Conservation (phyloP, 2,797 vertebrate genomes). For the Pseudochaenichthys georgianus region DNA sequence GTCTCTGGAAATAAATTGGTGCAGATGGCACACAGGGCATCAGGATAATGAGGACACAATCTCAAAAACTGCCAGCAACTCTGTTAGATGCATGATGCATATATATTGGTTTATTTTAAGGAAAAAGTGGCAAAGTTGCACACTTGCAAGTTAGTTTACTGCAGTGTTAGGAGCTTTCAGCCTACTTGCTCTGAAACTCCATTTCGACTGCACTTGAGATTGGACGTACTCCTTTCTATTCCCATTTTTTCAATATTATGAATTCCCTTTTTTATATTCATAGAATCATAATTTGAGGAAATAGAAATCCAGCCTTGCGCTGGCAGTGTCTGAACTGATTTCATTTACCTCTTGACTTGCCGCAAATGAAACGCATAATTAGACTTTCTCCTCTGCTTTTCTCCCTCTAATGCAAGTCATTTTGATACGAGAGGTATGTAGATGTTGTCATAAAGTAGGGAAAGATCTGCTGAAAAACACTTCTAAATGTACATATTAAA, state of each 20-base stretch:
- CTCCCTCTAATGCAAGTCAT: not conserved
- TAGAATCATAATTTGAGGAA: constrained; percentile 35
- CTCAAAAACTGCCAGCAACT: not conserved
- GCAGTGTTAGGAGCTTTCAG: constrained; percentile 31
- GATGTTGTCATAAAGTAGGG: not conserved
- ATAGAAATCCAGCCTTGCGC: not conserved
- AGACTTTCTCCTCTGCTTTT: constrained; percentile 1
- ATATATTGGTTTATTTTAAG: constrained; percentile 24
- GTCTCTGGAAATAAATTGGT: constrained; percentile 24
- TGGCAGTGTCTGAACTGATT: constrained; percentile 15
- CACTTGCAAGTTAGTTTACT: constrained; percentile 32
- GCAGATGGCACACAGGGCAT: constrained; percentile 27
- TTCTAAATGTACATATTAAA: not conserved
- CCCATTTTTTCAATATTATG: constrained; percentile 26
- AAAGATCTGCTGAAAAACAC: not conserved
- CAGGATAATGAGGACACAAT: constrained; percentile 51
- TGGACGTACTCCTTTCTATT: constrained; percentile 23
- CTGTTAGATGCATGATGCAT: not conserved
- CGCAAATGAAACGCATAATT: not conserved
- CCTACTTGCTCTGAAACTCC: constrained; percentile 18
- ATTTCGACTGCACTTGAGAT: constrained; percentile 48
- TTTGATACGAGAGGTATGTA: not conserved
- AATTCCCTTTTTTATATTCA: constrained; percentile 44
- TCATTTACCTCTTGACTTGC: constrained; percentile 22
- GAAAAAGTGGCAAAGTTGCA: constrained; percentile 35